These are phyloP conservation scores for Palythoa heliodiscus DNA, from an alignment of 92 coral and sea anemone species.

Conservation along the genomic window DNA sequence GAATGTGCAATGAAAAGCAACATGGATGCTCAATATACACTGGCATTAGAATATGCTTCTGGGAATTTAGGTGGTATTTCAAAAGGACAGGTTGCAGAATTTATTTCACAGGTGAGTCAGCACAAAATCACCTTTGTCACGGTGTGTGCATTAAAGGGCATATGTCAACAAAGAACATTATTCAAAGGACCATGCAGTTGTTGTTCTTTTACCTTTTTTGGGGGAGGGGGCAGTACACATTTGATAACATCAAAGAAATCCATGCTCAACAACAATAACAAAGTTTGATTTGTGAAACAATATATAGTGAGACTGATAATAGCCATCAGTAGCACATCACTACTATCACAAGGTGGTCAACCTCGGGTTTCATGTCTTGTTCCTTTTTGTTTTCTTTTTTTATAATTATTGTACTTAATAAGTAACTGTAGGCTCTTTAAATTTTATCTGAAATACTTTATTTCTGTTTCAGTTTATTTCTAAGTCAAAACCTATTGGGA, in stretches of 20 bases:
- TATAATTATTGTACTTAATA: not conserved
- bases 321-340: no score
- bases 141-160: no score
- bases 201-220: no score
- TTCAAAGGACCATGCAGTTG: no score
- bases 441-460: not conserved
- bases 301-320: no score
- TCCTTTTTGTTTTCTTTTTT: not conserved
- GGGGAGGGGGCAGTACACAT: no score
- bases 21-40: constrained; percentile 83
- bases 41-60: constrained; percentile 86
- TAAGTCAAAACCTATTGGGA: constrained; percentile 73
- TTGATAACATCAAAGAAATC: no score
- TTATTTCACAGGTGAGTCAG: constrained; percentile 71
- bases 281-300: no score
- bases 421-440: not conserved
- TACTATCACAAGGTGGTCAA: no score
- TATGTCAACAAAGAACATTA: no score
- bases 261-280: no score
- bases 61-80: constrained; percentile 90
- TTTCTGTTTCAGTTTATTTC: constrained; percentile 74
- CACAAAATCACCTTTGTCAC: not conserved
- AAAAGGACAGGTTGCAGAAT: constrained; percentile 73
- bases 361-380: not conserved
- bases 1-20: constrained; percentile 80